Conservation (phyloP, 2,888 invertebrate genomes). For the Lepidocyrtinus sp. region DNA sequence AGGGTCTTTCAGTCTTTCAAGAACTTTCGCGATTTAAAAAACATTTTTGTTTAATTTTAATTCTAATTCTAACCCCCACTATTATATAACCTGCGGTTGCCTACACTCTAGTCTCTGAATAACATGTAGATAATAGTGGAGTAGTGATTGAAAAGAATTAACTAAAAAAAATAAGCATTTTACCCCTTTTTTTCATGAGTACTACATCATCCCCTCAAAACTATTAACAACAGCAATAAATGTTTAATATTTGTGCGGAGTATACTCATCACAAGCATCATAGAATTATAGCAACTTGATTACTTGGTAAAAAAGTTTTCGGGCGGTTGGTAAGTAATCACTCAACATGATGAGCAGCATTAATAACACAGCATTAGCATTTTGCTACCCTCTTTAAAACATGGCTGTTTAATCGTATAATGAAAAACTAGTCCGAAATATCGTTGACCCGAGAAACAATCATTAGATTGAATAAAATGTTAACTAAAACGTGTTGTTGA, state of each 20-base stretch:
- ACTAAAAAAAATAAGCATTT: no score
- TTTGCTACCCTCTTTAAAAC: slow-evolving; percentile 3
- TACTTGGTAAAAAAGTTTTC: slow-evolving; percentile 14
- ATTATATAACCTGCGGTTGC: no score
- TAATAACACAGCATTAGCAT: slow-evolving; percentile 42
- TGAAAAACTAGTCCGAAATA: slow-evolving; percentile 44
- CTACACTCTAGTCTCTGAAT: no score
- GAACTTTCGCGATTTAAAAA: no score
- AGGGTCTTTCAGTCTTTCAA: no score
- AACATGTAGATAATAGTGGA: no score
- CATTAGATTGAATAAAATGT: not conserved
- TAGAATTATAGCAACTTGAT: slow-evolving; percentile 9
- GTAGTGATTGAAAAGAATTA: no score
- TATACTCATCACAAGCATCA: not conserved
- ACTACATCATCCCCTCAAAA: no score
- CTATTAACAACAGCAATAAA: not conserved
- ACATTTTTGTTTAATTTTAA: no score
- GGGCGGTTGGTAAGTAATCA: not conserved
- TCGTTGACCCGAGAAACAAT: slow-evolving; percentile 39
- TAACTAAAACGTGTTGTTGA: slow-evolving; percentile 12
- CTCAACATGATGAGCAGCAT: slow-evolving; percentile 27
- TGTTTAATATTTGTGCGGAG: not conserved
- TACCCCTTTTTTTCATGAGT: no score
- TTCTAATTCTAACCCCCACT: no score
- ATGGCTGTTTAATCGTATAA: not conserved